These are phyloP conservation scores for Brachyalestes nurse DNA, from an alignment of 2,797 vertebrate species.

Conservation along the genomic window DNA sequence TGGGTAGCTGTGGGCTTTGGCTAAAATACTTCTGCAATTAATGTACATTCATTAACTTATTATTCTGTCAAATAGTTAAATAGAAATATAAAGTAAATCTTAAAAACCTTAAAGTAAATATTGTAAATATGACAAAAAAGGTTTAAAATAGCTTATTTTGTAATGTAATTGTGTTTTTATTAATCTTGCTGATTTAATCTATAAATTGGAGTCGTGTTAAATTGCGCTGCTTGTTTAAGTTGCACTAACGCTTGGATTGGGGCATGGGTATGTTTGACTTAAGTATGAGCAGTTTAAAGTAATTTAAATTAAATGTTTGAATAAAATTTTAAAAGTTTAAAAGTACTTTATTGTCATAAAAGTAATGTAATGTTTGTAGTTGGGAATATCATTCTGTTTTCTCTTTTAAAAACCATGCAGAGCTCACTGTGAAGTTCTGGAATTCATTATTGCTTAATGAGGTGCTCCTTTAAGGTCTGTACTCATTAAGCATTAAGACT, in stretches of 20 bases:
- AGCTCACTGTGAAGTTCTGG: constrained; percentile 61
- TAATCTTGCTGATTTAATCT: constrained; percentile 47
- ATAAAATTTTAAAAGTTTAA: constrained; percentile 24
- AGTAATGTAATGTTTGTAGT: constrained; percentile 28
- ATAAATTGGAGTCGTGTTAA: constrained; percentile 37
- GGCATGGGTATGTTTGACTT: constrained; percentile 67
- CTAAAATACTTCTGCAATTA: constrained; percentile 44
- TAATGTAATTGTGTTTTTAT: constrained; percentile 46
- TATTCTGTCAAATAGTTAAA: constrained; percentile 22
- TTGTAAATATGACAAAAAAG: not conserved
- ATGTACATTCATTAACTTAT: constrained; percentile 26
- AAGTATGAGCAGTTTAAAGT: not conserved
- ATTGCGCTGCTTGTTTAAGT: constrained; percentile 50
- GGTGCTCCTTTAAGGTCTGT: constrained; percentile 3
- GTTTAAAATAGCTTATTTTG: constrained; percentile 26
- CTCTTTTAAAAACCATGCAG: constrained; percentile 62
- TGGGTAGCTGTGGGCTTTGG: constrained; percentile 59
- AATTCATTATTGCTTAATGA: constrained; percentile 11
- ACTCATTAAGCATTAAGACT: constrained; percentile 5
- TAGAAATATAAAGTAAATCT: constrained; percentile 20
- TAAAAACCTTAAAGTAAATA: not conserved
- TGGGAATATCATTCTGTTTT: constrained; percentile 49
- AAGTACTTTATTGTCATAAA: constrained; percentile 39
- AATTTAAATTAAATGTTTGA: constrained; percentile 19
- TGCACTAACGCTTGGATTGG: constrained; percentile 62